A percentile compares a stretch with the other conserved stretches of the same genome.
Evolutionary conservation across 2,797 vertebrate genomes (phyloP).

Genomic region (Characodon lateralis): DNA sequence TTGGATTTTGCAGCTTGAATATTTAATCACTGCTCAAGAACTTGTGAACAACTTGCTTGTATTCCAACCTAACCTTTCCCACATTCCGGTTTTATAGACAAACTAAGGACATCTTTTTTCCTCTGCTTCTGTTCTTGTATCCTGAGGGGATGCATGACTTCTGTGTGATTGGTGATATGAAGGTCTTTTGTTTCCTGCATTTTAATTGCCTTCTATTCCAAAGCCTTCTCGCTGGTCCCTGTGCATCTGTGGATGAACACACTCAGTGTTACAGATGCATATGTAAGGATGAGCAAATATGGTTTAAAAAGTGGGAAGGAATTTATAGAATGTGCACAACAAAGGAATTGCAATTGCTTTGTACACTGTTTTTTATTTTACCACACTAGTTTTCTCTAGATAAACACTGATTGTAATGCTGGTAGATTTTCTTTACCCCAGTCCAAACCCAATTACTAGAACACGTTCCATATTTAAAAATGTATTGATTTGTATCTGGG

Average conservation of each 20-base stretch:
- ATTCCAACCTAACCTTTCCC: neutral
- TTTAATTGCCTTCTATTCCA: constrained; percentile 7
- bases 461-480: neutral
- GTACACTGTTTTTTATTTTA: neutral
- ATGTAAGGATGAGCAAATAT: neutral
- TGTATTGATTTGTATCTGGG: neutral
- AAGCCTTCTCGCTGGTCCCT: neutral
- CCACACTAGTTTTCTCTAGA: neutral
- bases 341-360: neutral
- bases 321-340: neutral
- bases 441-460: neutral
- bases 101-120: constrained; percentile 15
- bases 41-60: neutral
- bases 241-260: neutral
- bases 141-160: constrained; percentile 27
- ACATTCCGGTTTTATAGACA: constrained; percentile 9
- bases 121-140: constrained; percentile 15
- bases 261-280: neutral
- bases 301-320: neutral
- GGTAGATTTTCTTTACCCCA: neutral
- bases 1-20: neutral
- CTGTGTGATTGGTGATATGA: constrained; percentile 35
- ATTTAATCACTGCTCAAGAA: constrained; percentile 7
- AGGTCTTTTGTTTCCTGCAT: constrained; percentile 19
- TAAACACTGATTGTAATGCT: neutral